Base-by-base conservation (phyloP, 2,888 invertebrate species). In the Athalia circularis region DNA sequence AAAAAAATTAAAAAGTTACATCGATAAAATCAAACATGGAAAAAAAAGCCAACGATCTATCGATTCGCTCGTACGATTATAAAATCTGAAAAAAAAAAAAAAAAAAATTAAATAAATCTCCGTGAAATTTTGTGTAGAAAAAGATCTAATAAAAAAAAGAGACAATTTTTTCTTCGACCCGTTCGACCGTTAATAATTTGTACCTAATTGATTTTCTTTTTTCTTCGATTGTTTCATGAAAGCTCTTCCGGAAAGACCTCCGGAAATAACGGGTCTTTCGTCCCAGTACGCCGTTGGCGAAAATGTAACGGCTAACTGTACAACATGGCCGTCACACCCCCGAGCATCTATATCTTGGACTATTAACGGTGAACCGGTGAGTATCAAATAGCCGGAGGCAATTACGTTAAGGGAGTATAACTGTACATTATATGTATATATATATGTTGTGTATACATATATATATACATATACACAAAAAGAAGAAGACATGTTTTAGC, bases 351-450 rank as follows among this genome's bases (percentile, higher is more conserved):
- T 92, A 77, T 88, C 89, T 29, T 92, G 92, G 92, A 89, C 88
- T 80, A 90, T 92, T 85, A 92, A 92, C 86, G 91, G 88, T 67
- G 90, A 90, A 85, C 88, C 88, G 88, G 92, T 92, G 87, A 87
- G 85, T 81, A 79, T 74, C 43, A 64, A 62, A 61, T 72, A 13
- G 7, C 15, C 65, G 57, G 11, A 45, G 54, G 68, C 57, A 50
- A 45, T 57, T 45, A 29, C 29, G 29, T 29, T 29, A 29, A 29
- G 29, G 29, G 29, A 3, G 61, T 43, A 47, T 47, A 47, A 45
- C 47, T 47, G 11, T n/a, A 64, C 47, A 7, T 13, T 65, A n/a
- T 48, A 5, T 4, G 45, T 65, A 45, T 62, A 65, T 47, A 7
- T 7, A 15, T 59, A 59, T 59, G 59, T 59, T 29, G 2, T 29